phyloP scores from a whole-genome alignment of 2,113 vertebrate genomes.

The Gadus chalcogrammus region DNA sequence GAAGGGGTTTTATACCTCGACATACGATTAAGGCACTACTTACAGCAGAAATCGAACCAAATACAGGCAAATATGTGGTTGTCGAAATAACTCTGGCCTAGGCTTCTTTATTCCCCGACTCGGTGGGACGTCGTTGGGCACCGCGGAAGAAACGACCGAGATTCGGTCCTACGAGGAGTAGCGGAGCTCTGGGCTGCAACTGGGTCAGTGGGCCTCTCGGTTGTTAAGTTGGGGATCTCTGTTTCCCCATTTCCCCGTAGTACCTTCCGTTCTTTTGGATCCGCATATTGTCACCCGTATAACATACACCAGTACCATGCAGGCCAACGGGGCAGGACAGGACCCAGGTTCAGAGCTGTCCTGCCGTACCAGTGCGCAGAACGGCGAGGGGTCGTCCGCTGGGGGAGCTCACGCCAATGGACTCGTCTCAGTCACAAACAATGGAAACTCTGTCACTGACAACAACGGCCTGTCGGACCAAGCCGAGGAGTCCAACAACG shows the following conservation, averaged over 20 bases:
- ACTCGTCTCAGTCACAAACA: conserved; percentile 74
- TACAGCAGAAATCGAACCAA: conserved; percentile 47
- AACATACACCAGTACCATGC: conserved; percentile 75
- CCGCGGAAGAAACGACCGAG: conserved; percentile 82
- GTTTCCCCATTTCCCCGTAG: conserved; percentile 18
- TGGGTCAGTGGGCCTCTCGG: conserved; percentile 83
- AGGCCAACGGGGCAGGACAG: conserved; percentile 87
- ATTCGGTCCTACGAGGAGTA: conserved; percentile 79
- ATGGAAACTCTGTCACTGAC: conserved; percentile 71
- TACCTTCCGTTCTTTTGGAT: conserved; percentile 20
- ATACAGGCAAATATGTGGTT: conserved; percentile 72
- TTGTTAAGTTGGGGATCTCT: conserved; percentile 20
- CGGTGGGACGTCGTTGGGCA: conserved; percentile 74
- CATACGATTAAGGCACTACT: conserved; percentile 5
- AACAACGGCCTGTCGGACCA: conserved; percentile 52
- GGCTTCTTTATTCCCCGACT: conserved; percentile 79
- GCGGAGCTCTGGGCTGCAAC: conserved; percentile 83
- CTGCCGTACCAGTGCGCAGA: conserved; percentile 76
- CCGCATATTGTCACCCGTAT: conserved; percentile 33
- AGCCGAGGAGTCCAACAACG: conserved; percentile 25
- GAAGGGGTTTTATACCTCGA: conserved; percentile 40
- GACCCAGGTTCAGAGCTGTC: conserved; percentile 76
- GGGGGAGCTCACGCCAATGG: conserved; percentile 85
- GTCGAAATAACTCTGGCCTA: conserved; percentile 78
- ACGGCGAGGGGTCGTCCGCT: conserved; percentile 81